A percentile compares a stretch with the other conserved stretches of the same genome.
Evolutionary conservation across 2,888 invertebrate species (phyloP).

Genomic region (Ferrisia virgata): DNA sequence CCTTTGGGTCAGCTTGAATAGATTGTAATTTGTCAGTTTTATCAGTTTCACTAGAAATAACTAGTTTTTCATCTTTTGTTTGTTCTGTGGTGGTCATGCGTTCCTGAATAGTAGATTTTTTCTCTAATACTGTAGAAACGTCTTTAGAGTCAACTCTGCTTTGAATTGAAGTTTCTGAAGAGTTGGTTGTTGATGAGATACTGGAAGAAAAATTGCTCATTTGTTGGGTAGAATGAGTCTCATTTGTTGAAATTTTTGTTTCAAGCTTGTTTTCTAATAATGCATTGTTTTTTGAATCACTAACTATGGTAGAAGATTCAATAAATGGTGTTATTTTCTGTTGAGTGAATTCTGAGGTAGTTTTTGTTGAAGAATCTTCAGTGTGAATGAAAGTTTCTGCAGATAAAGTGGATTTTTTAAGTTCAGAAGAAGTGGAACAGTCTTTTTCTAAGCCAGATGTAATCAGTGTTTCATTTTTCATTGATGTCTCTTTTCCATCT

Average conservation of each 20-base stretch:
- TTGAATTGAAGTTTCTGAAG: background rate
- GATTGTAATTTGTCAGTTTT: background rate
- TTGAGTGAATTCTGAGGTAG: background rate
- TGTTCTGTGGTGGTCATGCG: background rate
- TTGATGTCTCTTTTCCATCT: too few species aligned
- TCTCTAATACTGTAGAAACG: background rate
- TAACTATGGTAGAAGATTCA: background rate
- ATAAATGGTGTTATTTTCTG: background rate
- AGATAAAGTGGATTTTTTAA: background rate
- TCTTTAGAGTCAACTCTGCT: background rate
- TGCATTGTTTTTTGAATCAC: background rate
- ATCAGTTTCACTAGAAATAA: background rate
- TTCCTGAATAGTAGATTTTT: background rate
- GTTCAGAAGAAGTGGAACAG: background rate
- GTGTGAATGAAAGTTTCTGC: background rate
- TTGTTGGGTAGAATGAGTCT: background rate
- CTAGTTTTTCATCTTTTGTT: background rate
- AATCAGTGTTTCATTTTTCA: background rate
- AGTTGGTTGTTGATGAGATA: background rate
- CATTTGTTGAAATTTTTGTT: background rate
- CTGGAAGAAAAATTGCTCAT: background rate
- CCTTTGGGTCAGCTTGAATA: background rate
- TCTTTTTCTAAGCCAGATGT: background rate
- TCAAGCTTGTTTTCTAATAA: background rate
- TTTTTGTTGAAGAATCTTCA: background rate